Evolutionary conservation across 1,140 invertebrate species (phyloP).

Genomic region (Bombus huntii): DNA sequence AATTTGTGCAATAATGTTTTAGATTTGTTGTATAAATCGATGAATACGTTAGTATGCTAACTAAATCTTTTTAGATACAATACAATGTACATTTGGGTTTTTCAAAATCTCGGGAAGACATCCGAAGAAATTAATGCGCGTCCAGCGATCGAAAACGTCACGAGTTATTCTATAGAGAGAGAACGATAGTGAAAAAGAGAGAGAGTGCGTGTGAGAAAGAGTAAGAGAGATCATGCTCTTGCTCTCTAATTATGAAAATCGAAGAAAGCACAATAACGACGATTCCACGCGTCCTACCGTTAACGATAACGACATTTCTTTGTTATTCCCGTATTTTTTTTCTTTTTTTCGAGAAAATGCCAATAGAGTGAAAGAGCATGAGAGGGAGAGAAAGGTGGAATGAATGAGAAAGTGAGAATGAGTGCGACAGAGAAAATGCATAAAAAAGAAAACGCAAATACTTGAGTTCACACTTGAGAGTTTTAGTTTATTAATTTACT

Average conservation of each 20-base stretch:
- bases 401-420: neutral
- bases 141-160: constrained; percentile 1
- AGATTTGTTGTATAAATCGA: neutral
- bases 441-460: constrained; percentile 55
- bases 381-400: neutral
- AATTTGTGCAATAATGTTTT: neutral
- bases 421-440: constrained; percentile 16
- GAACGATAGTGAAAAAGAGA: neutral
- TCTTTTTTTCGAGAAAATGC: constrained; percentile 26
- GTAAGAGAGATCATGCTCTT: neutral
- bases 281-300: constrained; percentile 51
- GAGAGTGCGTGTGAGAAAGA: neutral
- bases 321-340: constrained; percentile 47
- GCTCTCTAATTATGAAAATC: constrained; percentile 16
- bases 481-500: constrained; percentile 80
- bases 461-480: constrained; percentile 63
- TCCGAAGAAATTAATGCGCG: neutral
- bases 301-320: constrained; percentile 48
- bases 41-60: neutral
- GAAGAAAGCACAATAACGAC: constrained; percentile 60
- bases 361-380: neutral
- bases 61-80: no score
- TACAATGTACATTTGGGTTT: neutral
- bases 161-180: constrained; percentile 5
- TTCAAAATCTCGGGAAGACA: constrained; percentile 13